These are phyloP conservation scores for Artemisiospiza belli DNA, from an alignment of 2,113 vertebrate genomes.

Conservation along the genomic window DNA sequence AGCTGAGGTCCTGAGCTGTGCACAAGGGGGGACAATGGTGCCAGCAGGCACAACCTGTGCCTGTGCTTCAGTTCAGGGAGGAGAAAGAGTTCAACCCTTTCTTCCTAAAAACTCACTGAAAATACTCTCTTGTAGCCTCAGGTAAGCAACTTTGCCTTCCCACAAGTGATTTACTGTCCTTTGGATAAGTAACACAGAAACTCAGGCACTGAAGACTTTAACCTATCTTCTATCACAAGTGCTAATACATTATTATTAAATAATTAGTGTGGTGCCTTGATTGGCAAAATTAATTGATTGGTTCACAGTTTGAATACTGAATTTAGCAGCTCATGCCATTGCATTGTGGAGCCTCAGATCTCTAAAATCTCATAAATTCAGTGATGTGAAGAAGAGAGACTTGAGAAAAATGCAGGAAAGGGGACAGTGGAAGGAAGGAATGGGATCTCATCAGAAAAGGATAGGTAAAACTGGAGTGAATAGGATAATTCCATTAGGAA, in stretches of 20 bases:
- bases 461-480: not conserved
- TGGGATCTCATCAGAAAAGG: not conserved
- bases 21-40: not conserved
- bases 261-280: not conserved
- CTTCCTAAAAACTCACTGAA: not conserved
- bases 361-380: not conserved
- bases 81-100: not conserved
- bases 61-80: not conserved
- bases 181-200: not conserved
- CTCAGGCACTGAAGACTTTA: not conserved
- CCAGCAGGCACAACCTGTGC: not conserved
- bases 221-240: not conserved
- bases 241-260: not conserved
- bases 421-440: not conserved
- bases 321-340: not conserved
- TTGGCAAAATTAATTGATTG: not conserved
- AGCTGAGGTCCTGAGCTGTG: not conserved
- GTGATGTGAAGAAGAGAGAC: not conserved
- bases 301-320: not conserved
- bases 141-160: not conserved
- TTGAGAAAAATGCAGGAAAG: not conserved
- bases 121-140: not conserved
- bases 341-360: not conserved
- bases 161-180: not conserved
- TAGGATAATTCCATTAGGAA: not conserved